Evolutionary conservation across 1,140 invertebrate genomes (phyloP).

Genomic region (Diuraphis noxia): DNA sequence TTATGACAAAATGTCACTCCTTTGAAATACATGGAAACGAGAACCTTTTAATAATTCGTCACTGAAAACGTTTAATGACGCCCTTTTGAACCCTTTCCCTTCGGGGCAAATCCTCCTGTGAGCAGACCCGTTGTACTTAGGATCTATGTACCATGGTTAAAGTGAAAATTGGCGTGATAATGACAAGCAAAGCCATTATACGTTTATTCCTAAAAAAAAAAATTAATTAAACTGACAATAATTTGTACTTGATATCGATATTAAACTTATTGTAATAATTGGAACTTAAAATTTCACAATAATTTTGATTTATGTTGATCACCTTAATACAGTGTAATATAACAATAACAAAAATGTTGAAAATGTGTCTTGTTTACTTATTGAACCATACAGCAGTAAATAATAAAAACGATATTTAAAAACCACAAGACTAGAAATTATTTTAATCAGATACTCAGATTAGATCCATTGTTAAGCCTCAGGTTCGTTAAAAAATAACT

Average conservation of each 20-base stretch:
- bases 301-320: neutral
- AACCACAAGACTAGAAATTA: neutral
- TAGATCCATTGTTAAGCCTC: neutral
- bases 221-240: neutral
- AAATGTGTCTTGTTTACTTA: neutral
- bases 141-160: neutral
- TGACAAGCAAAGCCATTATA: neutral
- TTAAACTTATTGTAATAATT: neutral
- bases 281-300: neutral
- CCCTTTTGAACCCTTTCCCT: conserved; percentile 49
- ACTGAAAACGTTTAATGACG: conserved; percentile 52
- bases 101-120: neutral
- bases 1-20: conserved; percentile 54
- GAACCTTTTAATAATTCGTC: conserved; percentile 52
- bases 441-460: neutral
- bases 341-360: neutral
- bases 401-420: neutral
- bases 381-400: neutral
- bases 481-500: neutral
- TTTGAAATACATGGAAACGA: conserved; percentile 28
- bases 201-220: neutral
- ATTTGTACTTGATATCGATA: neutral
- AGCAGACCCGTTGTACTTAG: neutral
- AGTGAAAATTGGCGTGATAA: neutral
- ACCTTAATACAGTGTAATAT: neutral